Percentiles rank a stretch among this genome's conserved stretches.
These are phyloP conservation scores for Rhingia campestris DNA, from an alignment of 2,888 invertebrate genomes.

Conservation along the genomic window DNA sequence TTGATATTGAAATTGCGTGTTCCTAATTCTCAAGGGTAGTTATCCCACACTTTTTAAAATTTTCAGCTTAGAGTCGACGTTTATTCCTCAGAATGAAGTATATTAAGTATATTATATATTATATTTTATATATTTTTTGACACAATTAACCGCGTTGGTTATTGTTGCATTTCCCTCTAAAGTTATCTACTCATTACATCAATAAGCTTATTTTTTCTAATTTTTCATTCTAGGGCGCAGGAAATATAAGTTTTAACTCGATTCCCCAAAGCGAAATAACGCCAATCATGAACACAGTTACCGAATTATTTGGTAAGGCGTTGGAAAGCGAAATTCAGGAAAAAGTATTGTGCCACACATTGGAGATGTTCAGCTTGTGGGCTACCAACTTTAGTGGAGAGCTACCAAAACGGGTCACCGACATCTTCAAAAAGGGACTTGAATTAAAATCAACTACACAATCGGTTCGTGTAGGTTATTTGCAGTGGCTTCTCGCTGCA, in stretches of 20 bases:
- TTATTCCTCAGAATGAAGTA: too few relatives aligned
- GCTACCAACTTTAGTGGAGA: conserved; percentile 86
- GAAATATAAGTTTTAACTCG: conserved; percentile 88
- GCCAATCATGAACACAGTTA: conserved; percentile 85
- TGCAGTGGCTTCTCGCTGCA: conserved; percentile 88
- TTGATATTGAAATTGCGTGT: too few relatives aligned
- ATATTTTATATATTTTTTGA: too few relatives aligned
- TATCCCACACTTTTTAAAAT: too few relatives aligned
- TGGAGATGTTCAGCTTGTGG: conserved; percentile 93
- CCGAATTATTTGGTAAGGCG: conserved; percentile 88
- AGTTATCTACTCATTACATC: too few relatives aligned
- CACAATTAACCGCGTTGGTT: too few relatives aligned
- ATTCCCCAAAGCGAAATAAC: conserved; percentile 85
- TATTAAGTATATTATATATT: too few relatives aligned
- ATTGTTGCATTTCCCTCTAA: too few relatives aligned
- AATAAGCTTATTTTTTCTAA: neutral
- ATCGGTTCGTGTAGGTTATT: conserved; percentile 90
- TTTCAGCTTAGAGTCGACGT: too few relatives aligned
- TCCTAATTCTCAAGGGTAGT: too few relatives aligned
- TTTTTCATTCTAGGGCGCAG: conserved; percentile 85
- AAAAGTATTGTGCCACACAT: conserved; percentile 91
- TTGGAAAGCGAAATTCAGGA: conserved; percentile 96
- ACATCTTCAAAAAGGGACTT: conserved; percentile 89
- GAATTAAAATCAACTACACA: conserved; percentile 90
- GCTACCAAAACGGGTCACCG: conserved; percentile 86